Conservation (phyloP, 2,113 vertebrate species). For the Stegostoma tigrinum region DNA sequence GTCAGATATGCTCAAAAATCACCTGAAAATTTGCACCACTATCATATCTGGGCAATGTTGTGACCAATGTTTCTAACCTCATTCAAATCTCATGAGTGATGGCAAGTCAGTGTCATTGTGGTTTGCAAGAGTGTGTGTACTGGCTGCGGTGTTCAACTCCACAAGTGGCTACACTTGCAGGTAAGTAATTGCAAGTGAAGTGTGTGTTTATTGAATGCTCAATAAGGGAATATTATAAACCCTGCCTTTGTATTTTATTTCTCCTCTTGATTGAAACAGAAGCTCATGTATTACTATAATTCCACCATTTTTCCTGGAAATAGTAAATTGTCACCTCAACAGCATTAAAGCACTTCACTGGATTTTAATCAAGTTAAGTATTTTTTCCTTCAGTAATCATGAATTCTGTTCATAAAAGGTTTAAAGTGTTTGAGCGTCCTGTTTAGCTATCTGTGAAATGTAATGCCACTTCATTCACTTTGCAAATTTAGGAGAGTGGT, state of each 20-base stretch:
- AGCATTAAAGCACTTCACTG: not conserved
- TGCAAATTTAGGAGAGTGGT: not conserved
- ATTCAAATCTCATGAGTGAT: not conserved
- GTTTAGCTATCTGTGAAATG: not conserved
- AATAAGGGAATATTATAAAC: not conserved
- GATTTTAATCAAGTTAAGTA: not conserved
- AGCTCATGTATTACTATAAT: not conserved
- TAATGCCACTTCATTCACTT: not conserved
- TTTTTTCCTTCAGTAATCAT: not conserved
- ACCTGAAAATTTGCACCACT: not conserved
- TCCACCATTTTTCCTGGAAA: not conserved
- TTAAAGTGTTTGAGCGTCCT: not conserved
- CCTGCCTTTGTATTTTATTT: not conserved
- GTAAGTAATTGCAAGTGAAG: not conserved
- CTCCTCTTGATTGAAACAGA: not conserved
- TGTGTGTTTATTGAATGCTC: not conserved
- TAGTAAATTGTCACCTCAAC: not conserved
- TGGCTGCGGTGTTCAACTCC: not conserved
- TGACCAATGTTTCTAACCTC: not conserved
- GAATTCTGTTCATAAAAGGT: not conserved
- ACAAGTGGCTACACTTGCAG: not conserved
- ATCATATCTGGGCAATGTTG: not conserved
- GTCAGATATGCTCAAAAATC: not conserved
- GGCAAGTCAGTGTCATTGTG: not conserved
- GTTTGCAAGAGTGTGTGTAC: not conserved